A percentile compares a stretch with the other conserved stretches of the same genome.
Conservation (phyloP, 2,888 invertebrate genomes). For the Empis stercorea region DNA sequence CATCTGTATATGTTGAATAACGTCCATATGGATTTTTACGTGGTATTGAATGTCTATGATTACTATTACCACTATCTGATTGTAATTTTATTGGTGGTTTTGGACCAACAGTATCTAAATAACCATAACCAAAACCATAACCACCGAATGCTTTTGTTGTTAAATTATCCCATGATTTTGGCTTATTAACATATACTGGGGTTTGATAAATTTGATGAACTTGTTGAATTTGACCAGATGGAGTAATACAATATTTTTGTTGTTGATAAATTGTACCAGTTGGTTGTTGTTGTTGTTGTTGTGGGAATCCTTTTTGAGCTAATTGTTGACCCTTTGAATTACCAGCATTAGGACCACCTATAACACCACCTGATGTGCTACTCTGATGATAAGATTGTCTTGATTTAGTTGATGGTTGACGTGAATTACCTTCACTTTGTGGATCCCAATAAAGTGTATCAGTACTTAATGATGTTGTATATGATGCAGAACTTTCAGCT, state of each 20-base stretch:
- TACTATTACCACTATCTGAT: slow-evolving; percentile 29
- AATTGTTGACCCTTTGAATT: slow-evolving; percentile 19
- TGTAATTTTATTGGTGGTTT: slow-evolving; percentile 36
- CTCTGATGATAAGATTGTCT: slow-evolving; percentile 38
- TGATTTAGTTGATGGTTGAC: slow-evolving; percentile 47
- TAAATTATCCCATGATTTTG: slow-evolving; percentile 83
- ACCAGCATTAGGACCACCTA: slow-evolving; percentile 21
- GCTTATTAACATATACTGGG: slow-evolving; percentile 47
- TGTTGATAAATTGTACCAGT: slow-evolving; percentile 16
- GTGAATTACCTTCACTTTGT: slow-evolving; percentile 33
- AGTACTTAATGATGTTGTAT: slow-evolving; percentile 74
- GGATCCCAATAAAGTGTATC: slow-evolving; percentile 78
- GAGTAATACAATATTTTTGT: slow-evolving; percentile 19
- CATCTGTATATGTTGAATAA: slow-evolving; percentile 34
- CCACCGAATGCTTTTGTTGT: slow-evolving; percentile 76
- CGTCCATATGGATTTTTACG: slow-evolving; percentile 34
- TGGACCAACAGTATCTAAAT: slow-evolving; percentile 50
- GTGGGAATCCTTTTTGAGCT: slow-evolving; percentile 22
- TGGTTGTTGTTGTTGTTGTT: slow-evolving; percentile 38
- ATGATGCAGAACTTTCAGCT: slow-evolving; percentile 61
- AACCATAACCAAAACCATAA: slow-evolving; percentile 78
- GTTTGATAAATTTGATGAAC: slow-evolving; percentile 31
- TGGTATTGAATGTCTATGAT: slow-evolving; percentile 32
- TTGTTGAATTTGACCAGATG: slow-evolving; percentile 36
- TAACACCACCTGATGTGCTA: neutral